phyloP scores from a whole-genome alignment of 2,888 invertebrate species.

The Hydrotaea cyrtoneurina region DNA sequence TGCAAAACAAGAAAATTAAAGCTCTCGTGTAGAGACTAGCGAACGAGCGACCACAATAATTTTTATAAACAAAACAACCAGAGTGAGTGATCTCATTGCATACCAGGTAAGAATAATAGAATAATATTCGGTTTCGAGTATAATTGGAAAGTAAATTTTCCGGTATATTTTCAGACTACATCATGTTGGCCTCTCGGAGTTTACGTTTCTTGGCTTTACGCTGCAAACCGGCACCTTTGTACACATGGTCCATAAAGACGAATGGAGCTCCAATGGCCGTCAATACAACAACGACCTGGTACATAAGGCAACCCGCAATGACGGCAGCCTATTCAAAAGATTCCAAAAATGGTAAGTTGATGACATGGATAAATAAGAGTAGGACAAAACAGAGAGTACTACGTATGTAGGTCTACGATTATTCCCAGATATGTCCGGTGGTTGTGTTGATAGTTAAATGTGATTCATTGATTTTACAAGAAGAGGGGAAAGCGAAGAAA shows the following conservation, averaged over 20 bases:
- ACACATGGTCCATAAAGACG: conserved; percentile 6
- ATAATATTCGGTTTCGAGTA: not conserved
- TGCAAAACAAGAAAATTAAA: conserved; percentile 24
- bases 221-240: not conserved
- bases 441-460: not conserved
- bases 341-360: conserved; percentile 19
- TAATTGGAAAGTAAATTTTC: not conserved
- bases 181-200: conserved; percentile 51
- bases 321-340: conserved; percentile 52
- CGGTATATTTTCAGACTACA: not conserved
- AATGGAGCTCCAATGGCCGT: not conserved
- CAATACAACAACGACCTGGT: conserved; percentile 28
- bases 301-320: conserved; percentile 5
- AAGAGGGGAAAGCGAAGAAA: not conserved
- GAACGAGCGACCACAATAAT: not conserved
- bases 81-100: conserved; percentile 64
- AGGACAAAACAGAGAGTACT: not conserved
- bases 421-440: not conserved
- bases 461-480: not conserved
- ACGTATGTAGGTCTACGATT: no score
- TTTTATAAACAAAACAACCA: conserved; percentile 26
- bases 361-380: not conserved
- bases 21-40: conserved; percentile 36
- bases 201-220: conserved; percentile 37
- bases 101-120: conserved; percentile 47